phyloP scores from a whole-genome alignment of 2,888 invertebrate genomes.

The Hypena proboscidalis region DNA sequence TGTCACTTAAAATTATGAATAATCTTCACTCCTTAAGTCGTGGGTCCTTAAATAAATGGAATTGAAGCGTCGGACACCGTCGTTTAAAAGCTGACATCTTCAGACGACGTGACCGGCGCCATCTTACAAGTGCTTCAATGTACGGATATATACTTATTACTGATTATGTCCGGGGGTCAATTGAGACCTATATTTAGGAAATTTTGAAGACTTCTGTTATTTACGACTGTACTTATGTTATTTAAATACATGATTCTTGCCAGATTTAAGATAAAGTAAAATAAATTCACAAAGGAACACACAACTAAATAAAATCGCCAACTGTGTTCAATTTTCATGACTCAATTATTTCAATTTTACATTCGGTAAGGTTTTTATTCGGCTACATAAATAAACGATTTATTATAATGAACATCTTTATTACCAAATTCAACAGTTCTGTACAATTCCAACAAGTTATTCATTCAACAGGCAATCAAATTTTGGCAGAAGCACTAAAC shows the following conservation, averaged over 20 bases:
- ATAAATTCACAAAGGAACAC: not conserved
- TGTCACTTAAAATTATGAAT: slow-evolving; percentile 7
- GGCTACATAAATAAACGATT: too few relatives aligned
- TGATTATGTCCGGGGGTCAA: slow-evolving; percentile 37
- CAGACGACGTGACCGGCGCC: slow-evolving; percentile 39
- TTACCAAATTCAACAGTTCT: not conserved
- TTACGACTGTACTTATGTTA: too few relatives aligned
- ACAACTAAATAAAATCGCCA: not conserved
- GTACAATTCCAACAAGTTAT: not conserved
- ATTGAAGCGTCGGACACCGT: slow-evolving; percentile 28
- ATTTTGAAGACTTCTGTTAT: not conserved
- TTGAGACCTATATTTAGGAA: slow-evolving; percentile 8
- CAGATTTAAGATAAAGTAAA: too few relatives aligned
- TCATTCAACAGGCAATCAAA: slow-evolving; percentile 1
- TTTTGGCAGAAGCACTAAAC: slow-evolving; percentile 19
- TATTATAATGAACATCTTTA: too few relatives aligned
- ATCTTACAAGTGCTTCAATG: slow-evolving; percentile 17
- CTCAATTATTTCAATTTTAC: too few relatives aligned
- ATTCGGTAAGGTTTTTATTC: too few relatives aligned
- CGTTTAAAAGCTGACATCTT: slow-evolving; percentile 33
- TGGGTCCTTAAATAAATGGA: slow-evolving; percentile 40
- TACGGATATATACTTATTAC: slow-evolving; percentile 38
- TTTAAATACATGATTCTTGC: too few relatives aligned
- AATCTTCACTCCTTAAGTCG: slow-evolving; percentile 22
- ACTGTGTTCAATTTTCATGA: not conserved